phyloP scores from a whole-genome alignment of 2,888 invertebrate genomes.

The Bedellia somnulentella region DNA sequence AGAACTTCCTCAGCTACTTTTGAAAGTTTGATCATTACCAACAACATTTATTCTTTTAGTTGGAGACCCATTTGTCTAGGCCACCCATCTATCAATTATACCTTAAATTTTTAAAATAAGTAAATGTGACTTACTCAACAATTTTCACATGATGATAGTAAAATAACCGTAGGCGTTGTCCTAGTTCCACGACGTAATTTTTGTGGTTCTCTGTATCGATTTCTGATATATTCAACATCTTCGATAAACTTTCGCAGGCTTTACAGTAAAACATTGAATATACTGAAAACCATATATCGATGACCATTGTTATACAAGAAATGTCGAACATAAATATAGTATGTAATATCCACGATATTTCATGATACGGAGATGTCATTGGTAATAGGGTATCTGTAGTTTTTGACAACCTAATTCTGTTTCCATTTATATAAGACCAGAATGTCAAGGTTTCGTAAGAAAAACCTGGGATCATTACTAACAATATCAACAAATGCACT shows the following conservation, averaged over 20 bases:
- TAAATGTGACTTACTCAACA: constrained; percentile 18
- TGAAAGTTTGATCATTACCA: no score
- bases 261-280: constrained; percentile 22
- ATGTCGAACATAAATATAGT: constrained; percentile 20
- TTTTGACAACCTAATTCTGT: constrained; percentile 21
- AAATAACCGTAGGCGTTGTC: constrained; percentile 19
- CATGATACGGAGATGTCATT: constrained; percentile 28
- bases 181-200: constrained; percentile 19
- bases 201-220: constrained; percentile 13
- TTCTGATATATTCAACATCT: constrained; percentile 15
- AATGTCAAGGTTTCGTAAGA: constrained; percentile 20
- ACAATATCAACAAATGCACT: constrained; percentile 14
- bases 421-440: constrained; percentile 22
- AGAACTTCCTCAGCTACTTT: no score
- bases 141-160: constrained; percentile 21
- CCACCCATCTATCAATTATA: no score
- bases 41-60: no score
- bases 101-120: no score
- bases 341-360: constrained; percentile 27
- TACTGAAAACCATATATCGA: constrained; percentile 32
- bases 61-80: no score
- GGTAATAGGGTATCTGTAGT: constrained; percentile 30
- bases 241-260: constrained; percentile 19
- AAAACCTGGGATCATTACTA: constrained; percentile 17
- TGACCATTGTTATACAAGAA: constrained; percentile 16